These are phyloP conservation scores for Melitaea athalia DNA, from an alignment of 2,888 invertebrate species.

Conservation along the genomic window DNA sequence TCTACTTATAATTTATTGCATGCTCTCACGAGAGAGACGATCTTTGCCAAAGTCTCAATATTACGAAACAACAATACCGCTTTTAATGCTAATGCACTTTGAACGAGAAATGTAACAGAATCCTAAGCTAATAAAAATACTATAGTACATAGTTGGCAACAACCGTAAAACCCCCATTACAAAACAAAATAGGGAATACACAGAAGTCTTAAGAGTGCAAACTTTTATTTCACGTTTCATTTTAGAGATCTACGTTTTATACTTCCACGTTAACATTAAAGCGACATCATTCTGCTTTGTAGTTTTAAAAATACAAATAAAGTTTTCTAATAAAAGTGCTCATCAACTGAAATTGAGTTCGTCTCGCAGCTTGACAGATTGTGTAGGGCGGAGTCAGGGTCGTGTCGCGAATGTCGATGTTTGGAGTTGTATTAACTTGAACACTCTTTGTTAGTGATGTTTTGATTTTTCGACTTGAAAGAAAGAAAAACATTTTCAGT, in stretches of 20 bases:
- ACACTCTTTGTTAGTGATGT: not conserved
- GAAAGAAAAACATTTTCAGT: not conserved
- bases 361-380: constrained; percentile 22
- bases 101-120: constrained; percentile 18
- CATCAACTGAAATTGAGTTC: constrained; percentile 54
- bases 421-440: not conserved
- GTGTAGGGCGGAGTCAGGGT: not conserved
- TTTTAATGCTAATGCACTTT: constrained; percentile 20
- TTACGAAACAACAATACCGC: constrained; percentile 9
- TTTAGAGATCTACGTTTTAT: constrained; percentile 37
- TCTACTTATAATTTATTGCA: constrained; percentile 13
- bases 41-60: constrained; percentile 10
- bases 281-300: constrained; percentile 18
- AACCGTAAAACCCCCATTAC: constrained; percentile 30
- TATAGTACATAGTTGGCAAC: constrained; percentile 18
- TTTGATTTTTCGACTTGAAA: not conserved
- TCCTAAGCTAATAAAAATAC: constrained; percentile 18
- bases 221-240: constrained; percentile 52
- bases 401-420: not conserved
- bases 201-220: constrained; percentile 46
- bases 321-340: constrained; percentile 63
- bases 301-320: constrained; percentile 52
- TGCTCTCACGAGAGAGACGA: not conserved
- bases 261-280: constrained; percentile 26
- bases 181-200: constrained; percentile 43